Percentiles rank a stretch among this genome's conserved stretches.
These are phyloP conservation scores for Parnassius apollo DNA, from an alignment of 2,888 invertebrate species.

Conservation along the genomic window DNA sequence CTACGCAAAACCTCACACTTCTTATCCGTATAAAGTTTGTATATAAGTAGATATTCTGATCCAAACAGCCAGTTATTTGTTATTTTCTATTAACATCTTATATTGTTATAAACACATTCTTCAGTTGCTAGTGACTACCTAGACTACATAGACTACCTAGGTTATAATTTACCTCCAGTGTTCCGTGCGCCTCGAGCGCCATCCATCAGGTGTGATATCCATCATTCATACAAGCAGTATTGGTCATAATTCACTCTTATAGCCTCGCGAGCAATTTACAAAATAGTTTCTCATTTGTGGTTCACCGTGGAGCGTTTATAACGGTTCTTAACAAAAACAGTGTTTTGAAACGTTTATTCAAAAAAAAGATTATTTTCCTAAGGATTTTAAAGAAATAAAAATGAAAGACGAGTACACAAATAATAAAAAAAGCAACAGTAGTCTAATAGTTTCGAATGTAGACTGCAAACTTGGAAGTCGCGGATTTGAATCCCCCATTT, in stretches of 20 bases:
- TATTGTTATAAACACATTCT: conserved; percentile 1
- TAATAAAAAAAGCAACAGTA: no score
- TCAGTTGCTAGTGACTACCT: neutral
- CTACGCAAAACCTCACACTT: no score
- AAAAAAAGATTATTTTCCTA: no score
- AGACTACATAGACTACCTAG: neutral
- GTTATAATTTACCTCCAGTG: conserved; percentile 7
- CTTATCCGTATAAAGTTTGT: no score
- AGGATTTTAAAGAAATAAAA: no score
- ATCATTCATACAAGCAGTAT: conserved; percentile 13
- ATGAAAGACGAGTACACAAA: no score
- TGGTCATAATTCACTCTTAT: conserved; percentile 18
- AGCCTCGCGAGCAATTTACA: conserved; percentile 15
- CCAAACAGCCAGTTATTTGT: neutral
- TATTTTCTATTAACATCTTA: neutral
- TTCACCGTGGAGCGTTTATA: conserved; percentile 5
- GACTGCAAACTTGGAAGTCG: no score
- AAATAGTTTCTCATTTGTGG: conserved; percentile 17
- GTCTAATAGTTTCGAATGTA: no score
- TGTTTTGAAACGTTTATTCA: neutral
- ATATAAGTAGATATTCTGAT: no score
- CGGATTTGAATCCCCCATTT: no score
- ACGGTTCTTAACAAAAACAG: neutral
- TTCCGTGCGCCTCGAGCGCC: conserved; percentile 4
- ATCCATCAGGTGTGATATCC: conserved; percentile 8